phyloP scores from a whole-genome alignment of 2,888 invertebrate species.

The Leptodirus hochenwartii region DNA sequence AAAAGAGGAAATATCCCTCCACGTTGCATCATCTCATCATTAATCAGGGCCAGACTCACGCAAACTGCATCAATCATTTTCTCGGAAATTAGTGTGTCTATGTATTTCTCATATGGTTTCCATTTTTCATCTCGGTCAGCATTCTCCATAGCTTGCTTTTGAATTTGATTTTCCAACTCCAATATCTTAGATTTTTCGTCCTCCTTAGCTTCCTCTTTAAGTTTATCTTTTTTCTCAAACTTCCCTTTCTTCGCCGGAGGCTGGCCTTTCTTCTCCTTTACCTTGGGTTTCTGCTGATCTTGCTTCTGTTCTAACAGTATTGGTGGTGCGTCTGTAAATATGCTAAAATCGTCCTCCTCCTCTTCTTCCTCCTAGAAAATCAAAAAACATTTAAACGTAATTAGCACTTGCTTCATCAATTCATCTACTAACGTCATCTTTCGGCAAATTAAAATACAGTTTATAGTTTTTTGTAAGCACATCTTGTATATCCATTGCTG shows the following conservation, averaged over 20 bases:
- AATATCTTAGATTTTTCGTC: constrained; percentile 10
- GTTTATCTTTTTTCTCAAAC: constrained; percentile 9
- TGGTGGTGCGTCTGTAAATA: too few relatives aligned
- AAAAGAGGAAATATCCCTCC: constrained; percentile 46
- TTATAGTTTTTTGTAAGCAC: constrained; percentile 46
- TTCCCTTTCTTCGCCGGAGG: constrained; percentile 10
- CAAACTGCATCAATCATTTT: constrained; percentile 34
- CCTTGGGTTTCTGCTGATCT: not conserved
- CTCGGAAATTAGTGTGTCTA: constrained; percentile 41
- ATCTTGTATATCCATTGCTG: constrained; percentile 36
- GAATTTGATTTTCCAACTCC: constrained; percentile 12
- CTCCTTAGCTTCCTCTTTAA: constrained; percentile 11
- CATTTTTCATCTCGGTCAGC: constrained; percentile 24
- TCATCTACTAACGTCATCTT: constrained; percentile 1
- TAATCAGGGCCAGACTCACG: constrained; percentile 38
- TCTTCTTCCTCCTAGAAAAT: constrained; percentile 11
- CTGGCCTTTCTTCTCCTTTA: constrained; percentile 9
- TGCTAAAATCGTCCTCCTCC: constrained; percentile 11
- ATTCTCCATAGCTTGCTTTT: constrained; percentile 13
- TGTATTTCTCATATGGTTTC: constrained; percentile 42
- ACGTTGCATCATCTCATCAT: constrained; percentile 37
- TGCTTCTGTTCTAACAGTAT: not conserved
- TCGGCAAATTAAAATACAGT: constrained; percentile 44
- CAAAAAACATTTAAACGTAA: too few relatives aligned
- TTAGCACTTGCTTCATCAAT: too few relatives aligned